A percentile compares a stretch with the other conserved stretches of the same genome.
phyloP scores from a whole-genome alignment of 2,888 invertebrate genomes.

The Zaprionus obscuricornis region DNA sequence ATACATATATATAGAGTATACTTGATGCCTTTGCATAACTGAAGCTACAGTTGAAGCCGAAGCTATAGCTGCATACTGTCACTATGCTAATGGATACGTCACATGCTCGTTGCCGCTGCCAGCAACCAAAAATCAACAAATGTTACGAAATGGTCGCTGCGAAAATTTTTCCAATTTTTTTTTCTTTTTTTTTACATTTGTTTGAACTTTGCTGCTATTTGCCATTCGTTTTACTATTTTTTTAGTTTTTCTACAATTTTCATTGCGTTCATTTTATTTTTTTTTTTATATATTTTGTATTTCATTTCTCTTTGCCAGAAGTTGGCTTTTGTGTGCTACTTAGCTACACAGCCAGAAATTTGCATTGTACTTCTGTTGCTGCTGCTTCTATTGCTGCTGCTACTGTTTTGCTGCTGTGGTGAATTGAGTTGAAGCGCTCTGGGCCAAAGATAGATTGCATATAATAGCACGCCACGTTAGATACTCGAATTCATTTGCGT shows the following conservation, averaged over 20 bases:
- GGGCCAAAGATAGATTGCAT: conserved; percentile 49
- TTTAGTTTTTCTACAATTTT: conserved; percentile 15
- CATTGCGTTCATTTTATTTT: conserved; percentile 3
- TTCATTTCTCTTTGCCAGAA: too few relatives aligned
- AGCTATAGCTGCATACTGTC: neutral
- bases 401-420: neutral
- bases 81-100: conserved; percentile 49
- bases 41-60: too few relatives aligned
- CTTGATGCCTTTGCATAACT: too few relatives aligned
- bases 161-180: neutral
- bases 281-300: neutral
- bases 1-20: neutral
- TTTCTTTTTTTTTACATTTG: conserved; percentile 48
- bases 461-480: conserved; percentile 23
- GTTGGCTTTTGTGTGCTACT: conserved; percentile 57
- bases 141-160: conserved; percentile 41
- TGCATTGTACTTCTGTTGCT: conserved; percentile 53
- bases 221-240: conserved; percentile 21
- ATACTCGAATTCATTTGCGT: conserved; percentile 36
- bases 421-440: conserved; percentile 24
- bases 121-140: conserved; percentile 68
- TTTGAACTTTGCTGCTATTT: conserved; percentile 60
- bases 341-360: conserved; percentile 58
- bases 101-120: conserved; percentile 36
- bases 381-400: conserved; percentile 16